Conservation (phyloP, 2,888 invertebrate genomes). For the Scaptomyza reducta region DNA sequence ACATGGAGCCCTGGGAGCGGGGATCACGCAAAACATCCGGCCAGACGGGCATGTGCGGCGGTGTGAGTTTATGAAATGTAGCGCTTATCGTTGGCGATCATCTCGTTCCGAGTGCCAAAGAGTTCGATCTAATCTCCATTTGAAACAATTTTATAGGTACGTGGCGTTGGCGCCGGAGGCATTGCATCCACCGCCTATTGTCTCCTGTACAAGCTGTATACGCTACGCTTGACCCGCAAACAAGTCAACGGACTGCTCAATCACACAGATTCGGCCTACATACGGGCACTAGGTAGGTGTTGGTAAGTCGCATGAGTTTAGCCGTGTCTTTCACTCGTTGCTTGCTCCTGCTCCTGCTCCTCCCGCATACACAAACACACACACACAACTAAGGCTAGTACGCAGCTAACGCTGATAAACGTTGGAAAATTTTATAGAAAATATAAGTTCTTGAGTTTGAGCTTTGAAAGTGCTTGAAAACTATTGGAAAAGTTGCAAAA, state of each 20-base stretch:
- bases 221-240: conserved; percentile 97
- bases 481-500: too few species aligned
- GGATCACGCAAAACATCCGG: conserved; percentile 98
- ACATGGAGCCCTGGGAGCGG: conserved; percentile 97
- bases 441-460: too few species aligned
- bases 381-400: not conserved
- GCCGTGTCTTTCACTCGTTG: conserved; percentile 63
- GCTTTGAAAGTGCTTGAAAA: too few species aligned
- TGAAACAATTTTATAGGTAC: conserved; percentile 88
- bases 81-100: conserved; percentile 79
- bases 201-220: conserved; percentile 98
- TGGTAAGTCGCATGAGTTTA: conserved; percentile 84
- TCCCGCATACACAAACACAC: conserved; percentile 13
- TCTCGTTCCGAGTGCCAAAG: not conserved
- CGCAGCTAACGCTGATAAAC: not conserved
- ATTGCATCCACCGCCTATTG: conserved; percentile 99
- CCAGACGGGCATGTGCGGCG: conserved; percentile 99
- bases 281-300: conserved; percentile 94
- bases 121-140: not conserved
- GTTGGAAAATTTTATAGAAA: not conserved
- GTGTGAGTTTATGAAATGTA: conserved; percentile 88
- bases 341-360: conserved; percentile 63
- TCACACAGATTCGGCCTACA: conserved; percentile 98
- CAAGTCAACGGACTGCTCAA: conserved; percentile 98
- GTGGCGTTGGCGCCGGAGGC: conserved; percentile 99